These are phyloP conservation scores for Caranx melampygus DNA, from an alignment of 2,113 vertebrate species.

Conservation along the genomic window DNA sequence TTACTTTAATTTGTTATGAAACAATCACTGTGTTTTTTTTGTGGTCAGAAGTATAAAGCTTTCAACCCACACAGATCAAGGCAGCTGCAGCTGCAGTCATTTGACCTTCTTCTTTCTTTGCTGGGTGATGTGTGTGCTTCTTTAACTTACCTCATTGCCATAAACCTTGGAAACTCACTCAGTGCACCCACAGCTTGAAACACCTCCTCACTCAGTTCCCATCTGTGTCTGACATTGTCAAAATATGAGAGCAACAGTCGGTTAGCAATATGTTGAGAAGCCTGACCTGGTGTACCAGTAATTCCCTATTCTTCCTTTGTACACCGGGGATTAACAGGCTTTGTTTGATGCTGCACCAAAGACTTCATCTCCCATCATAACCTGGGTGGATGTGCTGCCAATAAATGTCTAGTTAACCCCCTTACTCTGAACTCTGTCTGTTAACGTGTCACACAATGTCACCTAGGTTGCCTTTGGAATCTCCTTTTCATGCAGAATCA, in stretches of 20 bases:
- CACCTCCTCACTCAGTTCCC: not conserved
- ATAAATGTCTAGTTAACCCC: conserved; percentile 40
- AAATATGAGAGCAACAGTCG: not conserved
- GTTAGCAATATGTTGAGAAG: conserved; percentile 10
- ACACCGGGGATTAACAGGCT: not conserved
- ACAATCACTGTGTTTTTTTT: no score
- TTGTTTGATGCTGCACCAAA: conserved; percentile 35
- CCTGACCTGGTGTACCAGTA: not conserved
- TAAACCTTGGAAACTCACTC: not conserved
- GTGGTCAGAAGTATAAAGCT: no score
- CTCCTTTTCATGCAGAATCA: conserved; percentile 61
- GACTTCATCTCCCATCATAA: conserved; percentile 32
- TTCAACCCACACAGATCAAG: no score
- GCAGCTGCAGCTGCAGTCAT: not conserved
- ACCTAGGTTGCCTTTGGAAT: conserved; percentile 57
- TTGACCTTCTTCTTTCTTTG: not conserved
- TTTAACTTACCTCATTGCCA: not conserved
- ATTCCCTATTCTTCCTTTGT: not conserved
- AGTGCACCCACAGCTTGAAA: no score
- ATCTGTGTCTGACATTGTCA: not conserved
- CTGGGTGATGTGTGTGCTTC: not conserved
- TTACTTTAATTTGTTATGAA: no score
- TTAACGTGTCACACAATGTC: conserved; percentile 59
- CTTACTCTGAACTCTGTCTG: conserved; percentile 47
- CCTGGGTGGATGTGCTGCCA: conserved; percentile 36